These are phyloP conservation scores for Miniopterus natalensis DNA, from an alignment of 2,113 vertebrate species.

Conservation along the genomic window DNA sequence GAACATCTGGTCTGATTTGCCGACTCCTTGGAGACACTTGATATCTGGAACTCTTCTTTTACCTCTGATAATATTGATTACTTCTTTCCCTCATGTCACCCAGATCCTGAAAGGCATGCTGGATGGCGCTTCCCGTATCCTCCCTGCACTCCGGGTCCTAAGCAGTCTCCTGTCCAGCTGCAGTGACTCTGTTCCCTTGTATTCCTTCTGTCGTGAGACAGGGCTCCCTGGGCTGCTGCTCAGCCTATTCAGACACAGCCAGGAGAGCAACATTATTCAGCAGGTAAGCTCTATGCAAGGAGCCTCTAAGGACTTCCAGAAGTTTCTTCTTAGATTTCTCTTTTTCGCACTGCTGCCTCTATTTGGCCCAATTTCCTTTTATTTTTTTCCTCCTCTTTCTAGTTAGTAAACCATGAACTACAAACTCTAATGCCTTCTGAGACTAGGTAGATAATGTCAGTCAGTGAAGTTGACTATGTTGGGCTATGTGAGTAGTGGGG, in stretches of 20 bases:
- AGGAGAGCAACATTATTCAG: constrained; percentile 84
- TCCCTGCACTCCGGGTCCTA: constrained; percentile 88
- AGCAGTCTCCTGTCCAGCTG: constrained; percentile 88
- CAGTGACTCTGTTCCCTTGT: constrained; percentile 84
- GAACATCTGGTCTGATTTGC: neutral
- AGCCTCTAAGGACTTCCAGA: neutral
- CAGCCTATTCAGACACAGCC: constrained; percentile 86
- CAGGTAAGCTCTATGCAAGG: constrained; percentile 86
- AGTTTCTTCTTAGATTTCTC: neutral
- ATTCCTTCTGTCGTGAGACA: constrained; percentile 86
- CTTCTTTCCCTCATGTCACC: neutral
- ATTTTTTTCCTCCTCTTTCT: constrained; percentile 58
- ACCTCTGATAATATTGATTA: neutral
- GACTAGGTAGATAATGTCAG: neutral
- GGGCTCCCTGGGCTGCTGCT: constrained; percentile 90
- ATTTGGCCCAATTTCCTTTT: constrained; percentile 38
- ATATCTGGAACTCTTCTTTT: constrained; percentile 2
- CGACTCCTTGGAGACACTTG: neutral
- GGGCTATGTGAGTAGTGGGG: neutral
- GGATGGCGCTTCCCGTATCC: constrained; percentile 88
- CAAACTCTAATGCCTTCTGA: neutral
- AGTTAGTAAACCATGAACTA: neutral
- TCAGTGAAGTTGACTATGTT: neutral
- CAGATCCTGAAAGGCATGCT: constrained; percentile 90
- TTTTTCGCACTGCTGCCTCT: neutral